Conservation (phyloP, 2,888 invertebrate genomes). For the Polyploca ridens region DNA sequence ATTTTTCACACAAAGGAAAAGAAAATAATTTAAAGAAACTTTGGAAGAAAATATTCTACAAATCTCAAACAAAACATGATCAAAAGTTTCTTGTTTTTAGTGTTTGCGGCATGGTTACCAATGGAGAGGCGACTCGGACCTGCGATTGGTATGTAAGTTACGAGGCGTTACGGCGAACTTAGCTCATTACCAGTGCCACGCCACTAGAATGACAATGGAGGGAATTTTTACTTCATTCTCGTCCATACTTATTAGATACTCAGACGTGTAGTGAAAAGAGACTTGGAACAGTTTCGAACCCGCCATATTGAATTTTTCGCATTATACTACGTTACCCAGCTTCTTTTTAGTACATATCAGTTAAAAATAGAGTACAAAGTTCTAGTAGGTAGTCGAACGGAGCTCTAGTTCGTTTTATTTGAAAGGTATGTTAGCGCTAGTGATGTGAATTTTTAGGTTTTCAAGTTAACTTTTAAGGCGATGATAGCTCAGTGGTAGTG, state of each 20-base stretch:
- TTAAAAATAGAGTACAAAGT: not conserved
- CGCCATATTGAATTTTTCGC: constrained; percentile 63
- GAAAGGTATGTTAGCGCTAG: not conserved
- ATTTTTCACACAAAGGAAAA: constrained; percentile 10
- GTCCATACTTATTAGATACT: constrained; percentile 67
- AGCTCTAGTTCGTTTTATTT: not conserved
- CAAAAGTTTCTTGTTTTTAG: constrained; percentile 65
- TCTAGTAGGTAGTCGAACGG: not conserved
- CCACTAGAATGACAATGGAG: constrained; percentile 75
- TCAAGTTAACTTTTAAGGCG: too few relatives aligned
- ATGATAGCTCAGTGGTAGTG: too few relatives aligned
- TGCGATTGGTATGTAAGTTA: constrained; percentile 82
- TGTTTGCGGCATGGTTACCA: constrained; percentile 74
- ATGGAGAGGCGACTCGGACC: constrained; percentile 53
- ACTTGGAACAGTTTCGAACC: constrained; percentile 51
- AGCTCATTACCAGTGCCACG: constrained; percentile 81
- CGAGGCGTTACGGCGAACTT: constrained; percentile 81
- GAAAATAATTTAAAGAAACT: constrained; percentile 37
- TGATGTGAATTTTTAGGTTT: too few relatives aligned
- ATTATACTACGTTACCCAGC: constrained; percentile 30
- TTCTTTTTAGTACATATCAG: constrained; percentile 24
- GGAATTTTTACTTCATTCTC: constrained; percentile 77
- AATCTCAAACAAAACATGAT: constrained; percentile 53
- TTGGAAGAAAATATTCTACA: constrained; percentile 34
- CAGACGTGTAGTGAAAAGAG: constrained; percentile 61